Evolutionary conservation across 2,888 invertebrate species (phyloP), one percentile per base, ranked within the genome.

Genomic region (Incurvaria masculella): DNA sequence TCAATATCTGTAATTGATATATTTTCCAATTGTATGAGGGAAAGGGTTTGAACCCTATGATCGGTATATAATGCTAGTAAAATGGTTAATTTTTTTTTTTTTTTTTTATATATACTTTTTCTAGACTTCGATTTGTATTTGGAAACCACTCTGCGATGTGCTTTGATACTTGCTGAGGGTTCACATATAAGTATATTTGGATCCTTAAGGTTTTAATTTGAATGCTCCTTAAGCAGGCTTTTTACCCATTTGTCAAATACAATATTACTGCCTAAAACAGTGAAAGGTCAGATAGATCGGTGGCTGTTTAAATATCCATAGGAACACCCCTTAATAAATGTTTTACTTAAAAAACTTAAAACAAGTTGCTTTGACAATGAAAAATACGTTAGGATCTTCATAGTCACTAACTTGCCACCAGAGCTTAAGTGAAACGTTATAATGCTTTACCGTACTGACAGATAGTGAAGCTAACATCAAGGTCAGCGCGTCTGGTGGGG

Each of bases 271-370:
- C 46, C 44, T 10, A 43, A 16, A 53, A 26, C 19, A 51, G 16
- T 2, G 54, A 52, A 8, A 57, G 41, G 5, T 56, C 56, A 4
- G 56, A n/a, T n/a, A n/a, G n/a, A 55, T 8, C 54, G 48, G 27
- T 51, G 50, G 38, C 44, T 44, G 45, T 56, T 55, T 10, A 56
- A 23, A 19, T 49, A 51, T 14, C 53, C 48, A 41, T 54, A 57
- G n/a, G 52, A 46, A 17, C 46, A 45, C 18, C 54, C 54, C 4
- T 47, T 46, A 11, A 49, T 46, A 49, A 51, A 54, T 41, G 49
- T 49, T 23, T 47, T 23, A 11, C 43, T 48, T 38, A 54, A 42
- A 49, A 54, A 51, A 18, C 4, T 40, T 39, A 33, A 20, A 52
- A 44, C 10, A 23, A 10, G 10, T 23, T 5, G 5, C 10, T 23